Evolutionary conservation across 2,113 vertebrate species (phyloP).

Genomic region (Laterallus jamaicensis): DNA sequence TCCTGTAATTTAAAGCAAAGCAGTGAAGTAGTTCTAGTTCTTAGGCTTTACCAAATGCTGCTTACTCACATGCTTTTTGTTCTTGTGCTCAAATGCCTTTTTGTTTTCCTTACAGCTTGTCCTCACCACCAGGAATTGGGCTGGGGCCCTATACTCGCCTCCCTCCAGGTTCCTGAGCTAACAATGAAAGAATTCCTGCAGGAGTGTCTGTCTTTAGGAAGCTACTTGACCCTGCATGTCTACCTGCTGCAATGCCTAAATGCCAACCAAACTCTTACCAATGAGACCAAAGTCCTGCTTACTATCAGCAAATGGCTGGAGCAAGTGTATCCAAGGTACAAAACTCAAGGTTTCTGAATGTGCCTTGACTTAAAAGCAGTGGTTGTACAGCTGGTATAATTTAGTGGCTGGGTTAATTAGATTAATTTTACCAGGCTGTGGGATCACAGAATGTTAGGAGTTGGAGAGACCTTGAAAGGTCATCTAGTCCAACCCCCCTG

Average conservation of each 20-base stretch:
- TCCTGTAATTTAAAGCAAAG: neutral
- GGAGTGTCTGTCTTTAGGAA: conserved; percentile 89
- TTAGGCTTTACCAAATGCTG: neutral
- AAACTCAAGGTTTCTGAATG: neutral
- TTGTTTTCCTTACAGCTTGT: conserved; percentile 69
- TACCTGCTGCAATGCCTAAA: conserved; percentile 92
- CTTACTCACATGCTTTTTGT: neutral
- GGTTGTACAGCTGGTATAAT: neutral
- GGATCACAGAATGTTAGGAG: neutral
- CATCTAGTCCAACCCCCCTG: too few relatives aligned
- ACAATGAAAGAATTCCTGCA: conserved; percentile 93
- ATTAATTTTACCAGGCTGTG: neutral
- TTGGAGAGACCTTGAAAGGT: too few relatives aligned
- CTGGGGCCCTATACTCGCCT: conserved; percentile 93
- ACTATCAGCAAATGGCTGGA: conserved; percentile 89
- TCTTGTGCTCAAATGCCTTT: neutral
- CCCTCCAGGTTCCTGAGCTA: conserved; percentile 95
- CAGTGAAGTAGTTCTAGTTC: neutral
- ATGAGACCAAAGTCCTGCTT: conserved; percentile 87
- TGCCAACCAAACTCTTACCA: conserved; percentile 84
- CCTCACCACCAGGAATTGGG: conserved; percentile 76
- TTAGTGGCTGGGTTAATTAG: neutral
- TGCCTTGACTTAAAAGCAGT: neutral
- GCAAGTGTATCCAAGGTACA: conserved; percentile 88
- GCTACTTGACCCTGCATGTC: conserved; percentile 92